These are phyloP conservation scores for Petaurus breviceps DNA, from an alignment of 2,113 vertebrate genomes.

Conservation along the genomic window DNA sequence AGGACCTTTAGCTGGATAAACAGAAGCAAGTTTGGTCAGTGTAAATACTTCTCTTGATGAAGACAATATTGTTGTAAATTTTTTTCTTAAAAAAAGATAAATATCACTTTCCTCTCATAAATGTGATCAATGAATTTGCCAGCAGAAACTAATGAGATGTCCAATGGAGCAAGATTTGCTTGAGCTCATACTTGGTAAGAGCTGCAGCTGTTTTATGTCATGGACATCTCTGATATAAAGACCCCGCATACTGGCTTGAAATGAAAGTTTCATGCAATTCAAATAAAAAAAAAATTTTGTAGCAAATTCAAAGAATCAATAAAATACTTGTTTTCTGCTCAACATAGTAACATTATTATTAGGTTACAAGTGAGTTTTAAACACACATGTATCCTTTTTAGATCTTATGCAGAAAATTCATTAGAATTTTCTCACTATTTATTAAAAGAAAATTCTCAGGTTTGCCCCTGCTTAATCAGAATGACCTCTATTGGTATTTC, in stretches of 20 bases:
- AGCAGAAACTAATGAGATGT: not conserved
- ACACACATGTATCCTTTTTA: not conserved
- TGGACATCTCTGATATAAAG: not conserved
- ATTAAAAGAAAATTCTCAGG: constrained; percentile 47
- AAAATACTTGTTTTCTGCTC: not conserved
- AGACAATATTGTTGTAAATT: not conserved
- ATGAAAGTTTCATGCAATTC: not conserved
- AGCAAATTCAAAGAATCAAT: not conserved
- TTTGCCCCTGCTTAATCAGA: constrained; percentile 53
- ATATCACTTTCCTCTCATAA: not conserved
- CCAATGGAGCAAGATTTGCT: not conserved
- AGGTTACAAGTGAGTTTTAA: not conserved
- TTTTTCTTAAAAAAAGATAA: not conserved
- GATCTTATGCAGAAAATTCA: not conserved
- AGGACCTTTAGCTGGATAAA: not conserved
- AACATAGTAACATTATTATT: not conserved
- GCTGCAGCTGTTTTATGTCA: not conserved
- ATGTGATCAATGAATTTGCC: not conserved
- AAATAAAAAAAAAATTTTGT: constrained; percentile 48
- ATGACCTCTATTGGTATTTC: constrained; percentile 59
- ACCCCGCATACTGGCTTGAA: not conserved
- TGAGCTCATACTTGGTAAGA: not conserved
- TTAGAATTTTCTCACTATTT: constrained; percentile 24
- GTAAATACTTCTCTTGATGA: not conserved
- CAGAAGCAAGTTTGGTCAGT: not conserved